Base-by-base conservation (phyloP, 2,888 invertebrate species). In the Calliopum simillimum region DNA sequence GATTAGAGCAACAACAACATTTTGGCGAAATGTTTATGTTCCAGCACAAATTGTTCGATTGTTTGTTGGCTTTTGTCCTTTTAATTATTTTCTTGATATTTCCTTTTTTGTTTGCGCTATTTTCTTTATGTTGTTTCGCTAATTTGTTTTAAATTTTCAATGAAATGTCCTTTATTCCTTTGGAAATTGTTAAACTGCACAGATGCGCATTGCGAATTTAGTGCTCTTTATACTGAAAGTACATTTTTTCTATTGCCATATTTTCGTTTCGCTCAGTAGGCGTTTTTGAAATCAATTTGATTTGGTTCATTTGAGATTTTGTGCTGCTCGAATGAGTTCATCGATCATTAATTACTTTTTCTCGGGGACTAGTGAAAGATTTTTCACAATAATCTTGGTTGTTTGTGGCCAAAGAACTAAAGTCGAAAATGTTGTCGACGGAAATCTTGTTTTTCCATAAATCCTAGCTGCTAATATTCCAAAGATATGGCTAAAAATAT, bases 231-330 rank as follows among this genome's bases (percentile, higher is more conserved):
- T 4, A 23, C 11, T n/a, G 23, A 47, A 21, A 13, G n/a, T 55
- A 41, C 4, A 41, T 55, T 43, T 41, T 23, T 16, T 2, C 16
- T 23, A 16, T 41, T 53, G 16, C 16, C 53, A 43, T 16, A 19
- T 65, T 51, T 13, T 25, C 25, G 56, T 21, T 33, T 43, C 43
- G 25, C 46, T 21, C 64, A 73, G 72, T 72, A 72, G 75, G 75
- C 73, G 74, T 74, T 62, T 59, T 21, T 49, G 6, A 70, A 72
- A 76, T 72, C 70, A 73, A 76, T 74, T 68, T 41, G 61, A 43
- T 55, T 44, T 16, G 55, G 62, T 51, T 21, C 16, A 59, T 33
- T 23, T 66, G 66, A 19, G 56, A 47, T n/a, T 25, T 33, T 16
- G 6, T 49, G 14, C 44, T 12, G 46, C 12, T 12, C 46, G 2